Conservation (phyloP, 2,113 vertebrate genomes). For the Melanostigma gelatinosum region DNA sequence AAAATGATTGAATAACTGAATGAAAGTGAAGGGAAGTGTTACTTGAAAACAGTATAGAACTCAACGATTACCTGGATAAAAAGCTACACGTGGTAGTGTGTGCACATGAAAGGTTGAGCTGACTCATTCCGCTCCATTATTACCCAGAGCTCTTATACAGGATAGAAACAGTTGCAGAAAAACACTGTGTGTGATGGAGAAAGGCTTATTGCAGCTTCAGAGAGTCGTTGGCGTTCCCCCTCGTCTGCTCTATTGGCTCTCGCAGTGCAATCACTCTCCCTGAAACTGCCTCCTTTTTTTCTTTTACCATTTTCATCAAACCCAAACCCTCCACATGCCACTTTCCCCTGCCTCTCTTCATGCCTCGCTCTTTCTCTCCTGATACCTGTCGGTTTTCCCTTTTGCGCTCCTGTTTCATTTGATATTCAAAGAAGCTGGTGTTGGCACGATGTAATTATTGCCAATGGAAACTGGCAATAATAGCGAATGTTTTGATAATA, state of each 20-base stretch:
- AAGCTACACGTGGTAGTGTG: background rate
- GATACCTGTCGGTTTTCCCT: background rate
- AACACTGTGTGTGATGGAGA: slow-evolving; percentile 32
- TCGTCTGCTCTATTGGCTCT: slow-evolving; percentile 7
- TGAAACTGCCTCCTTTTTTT: slow-evolving; percentile 12
- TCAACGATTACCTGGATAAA: background rate
- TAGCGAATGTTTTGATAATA: slow-evolving; percentile 8
- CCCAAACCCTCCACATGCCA: slow-evolving; percentile 14
- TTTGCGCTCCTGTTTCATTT: slow-evolving; percentile 17
- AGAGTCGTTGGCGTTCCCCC: slow-evolving; percentile 34
- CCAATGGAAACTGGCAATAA: slow-evolving; percentile 11
- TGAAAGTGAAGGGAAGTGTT: background rate
- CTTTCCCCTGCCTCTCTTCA: slow-evolving; percentile 11
- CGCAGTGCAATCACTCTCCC: slow-evolving; percentile 27
- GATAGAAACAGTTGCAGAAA: background rate
- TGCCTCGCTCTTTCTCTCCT: background rate
- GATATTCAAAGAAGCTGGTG: slow-evolving; percentile 28
- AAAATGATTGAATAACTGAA: background rate
- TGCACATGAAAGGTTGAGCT: background rate
- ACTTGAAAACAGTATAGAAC: background rate
- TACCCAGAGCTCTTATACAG: slow-evolving; percentile 20
- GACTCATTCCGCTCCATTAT: slow-evolving; percentile 33
- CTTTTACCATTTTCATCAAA: slow-evolving; percentile 49
- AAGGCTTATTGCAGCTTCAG: slow-evolving; percentile 44
- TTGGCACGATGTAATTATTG: slow-evolving; percentile 16